Evolutionary conservation across 1,140 invertebrate genomes (phyloP), one percentile per base, ranked within the genome.

Genomic region (Drosophila simulans): DNA sequence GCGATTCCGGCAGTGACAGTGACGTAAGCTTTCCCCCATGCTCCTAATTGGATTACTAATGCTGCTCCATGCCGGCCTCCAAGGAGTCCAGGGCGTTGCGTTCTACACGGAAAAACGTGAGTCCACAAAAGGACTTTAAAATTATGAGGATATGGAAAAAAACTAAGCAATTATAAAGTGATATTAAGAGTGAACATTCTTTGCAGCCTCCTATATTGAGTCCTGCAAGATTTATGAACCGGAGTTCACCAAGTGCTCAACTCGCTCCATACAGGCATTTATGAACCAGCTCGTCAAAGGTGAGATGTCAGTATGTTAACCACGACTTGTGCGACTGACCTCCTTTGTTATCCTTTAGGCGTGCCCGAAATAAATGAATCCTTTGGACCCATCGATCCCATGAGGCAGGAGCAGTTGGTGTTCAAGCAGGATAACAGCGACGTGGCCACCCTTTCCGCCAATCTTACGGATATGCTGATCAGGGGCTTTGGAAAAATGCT

Each of bases 221-320:
- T 95, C 94, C 57, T 95, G 94, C 80, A 91, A 92, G 48, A 94
- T 93, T 91, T 93, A 93, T 74, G 93, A 94, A 86, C 94, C 93
- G 20, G 92, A 93, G 56, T 95, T 95, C 63, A 93, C 93, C 13
- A 94, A 94, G 62, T 95, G 95, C 85, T 95, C 94, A 10, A 93
- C 93, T 1, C 84, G 93, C 37, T 94, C 94, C 13, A 94, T 95
- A 12, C 94, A 95, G 91, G 79, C 90, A 31, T 81, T 95, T n/a
- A 94, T 95, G 75, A 91, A 93, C 69, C 92, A 93, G 74, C 92
- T 95, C 40, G 91, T 95, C 39, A 93, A 93, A 91, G 81, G 79
- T 86, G 40, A 65, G 73, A 25, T 1, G 12, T 0, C 4, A 22
- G 2, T 8, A 10, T 0, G 13, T 10, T 8, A 40, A 27, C 0